These are phyloP conservation scores for Corythoichthys intestinalis DNA, from an alignment of 2,113 vertebrate genomes.

Conservation along the genomic window DNA sequence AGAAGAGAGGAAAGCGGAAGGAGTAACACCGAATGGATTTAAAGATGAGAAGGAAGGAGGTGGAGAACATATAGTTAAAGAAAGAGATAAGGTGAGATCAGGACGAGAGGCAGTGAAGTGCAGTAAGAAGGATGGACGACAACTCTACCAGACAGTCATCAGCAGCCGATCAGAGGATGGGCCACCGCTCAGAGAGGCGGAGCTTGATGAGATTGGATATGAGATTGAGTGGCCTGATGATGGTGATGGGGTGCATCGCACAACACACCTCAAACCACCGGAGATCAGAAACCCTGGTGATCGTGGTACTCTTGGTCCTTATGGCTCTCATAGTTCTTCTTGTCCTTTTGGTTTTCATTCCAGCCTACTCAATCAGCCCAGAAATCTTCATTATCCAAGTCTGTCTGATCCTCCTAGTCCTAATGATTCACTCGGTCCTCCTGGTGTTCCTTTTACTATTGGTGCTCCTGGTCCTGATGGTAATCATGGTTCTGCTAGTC, in stretches of 20 bases:
- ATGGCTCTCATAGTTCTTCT: no score
- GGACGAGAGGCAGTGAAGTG: neutral
- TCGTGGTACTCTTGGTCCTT: neutral
- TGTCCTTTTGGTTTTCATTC: no score
- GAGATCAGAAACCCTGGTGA: neutral
- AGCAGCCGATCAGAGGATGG: slow-evolving; percentile 7
- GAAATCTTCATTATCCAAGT: no score
- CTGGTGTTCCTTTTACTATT: neutral
- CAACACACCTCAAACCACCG: slow-evolving; percentile 11
- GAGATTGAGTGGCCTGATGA: slow-evolving; percentile 27
- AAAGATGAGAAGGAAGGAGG: neutral
- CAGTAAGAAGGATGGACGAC: neutral
- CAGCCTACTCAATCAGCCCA: no score
- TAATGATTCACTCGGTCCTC: no score
- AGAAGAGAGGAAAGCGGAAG: neutral
- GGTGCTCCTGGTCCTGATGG: neutral
- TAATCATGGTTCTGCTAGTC: neutral
- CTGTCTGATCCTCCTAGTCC: no score
- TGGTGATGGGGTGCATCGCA: slow-evolving; percentile 5
- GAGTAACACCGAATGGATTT: neutral
- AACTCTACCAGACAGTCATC: slow-evolving; percentile 8
- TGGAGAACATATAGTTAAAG: neutral
- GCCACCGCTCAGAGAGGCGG: slow-evolving; percentile 42
- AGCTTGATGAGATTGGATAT: slow-evolving; percentile 46
- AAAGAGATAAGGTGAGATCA: neutral